Conservation (phyloP, 2,797 vertebrate genomes). For the Fratercula arctica region DNA sequence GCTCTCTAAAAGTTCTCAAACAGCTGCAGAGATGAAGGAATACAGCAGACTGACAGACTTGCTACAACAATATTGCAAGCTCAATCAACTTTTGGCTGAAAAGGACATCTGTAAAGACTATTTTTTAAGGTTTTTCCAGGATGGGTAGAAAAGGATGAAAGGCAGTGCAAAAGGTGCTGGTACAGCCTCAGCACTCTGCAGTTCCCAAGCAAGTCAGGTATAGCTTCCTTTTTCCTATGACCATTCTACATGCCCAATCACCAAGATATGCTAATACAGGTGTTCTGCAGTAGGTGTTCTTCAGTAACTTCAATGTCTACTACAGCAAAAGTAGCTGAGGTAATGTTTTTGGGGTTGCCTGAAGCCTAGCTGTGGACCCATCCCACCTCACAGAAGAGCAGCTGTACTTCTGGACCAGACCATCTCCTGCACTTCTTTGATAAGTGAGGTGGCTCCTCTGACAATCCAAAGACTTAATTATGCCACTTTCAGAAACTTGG, state of each 20-base stretch:
- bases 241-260: not conserved
- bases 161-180: not conserved
- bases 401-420: not conserved
- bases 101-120: not conserved
- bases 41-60: not conserved
- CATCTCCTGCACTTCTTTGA: not conserved
- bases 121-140: not conserved
- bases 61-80: not conserved
- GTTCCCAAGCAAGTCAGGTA: not conserved
- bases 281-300: not conserved
- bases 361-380: not conserved
- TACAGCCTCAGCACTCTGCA: not conserved
- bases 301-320: not conserved
- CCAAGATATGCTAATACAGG: not conserved
- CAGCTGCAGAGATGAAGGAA: not conserved
- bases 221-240: not conserved
- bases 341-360: not conserved
- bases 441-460: not conserved
- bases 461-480: not conserved
- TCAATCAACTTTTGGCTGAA: not conserved
- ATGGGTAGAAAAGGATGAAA: not conserved
- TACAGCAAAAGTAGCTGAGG: not conserved
- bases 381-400: not conserved
- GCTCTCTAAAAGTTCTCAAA: not conserved
- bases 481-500: not conserved